Percentiles rank a stretch among this genome's conserved stretches.
These are phyloP conservation scores for Pseudomyrmex cubaensis DNA, from an alignment of 1,140 invertebrate species.

Conservation along the genomic window DNA sequence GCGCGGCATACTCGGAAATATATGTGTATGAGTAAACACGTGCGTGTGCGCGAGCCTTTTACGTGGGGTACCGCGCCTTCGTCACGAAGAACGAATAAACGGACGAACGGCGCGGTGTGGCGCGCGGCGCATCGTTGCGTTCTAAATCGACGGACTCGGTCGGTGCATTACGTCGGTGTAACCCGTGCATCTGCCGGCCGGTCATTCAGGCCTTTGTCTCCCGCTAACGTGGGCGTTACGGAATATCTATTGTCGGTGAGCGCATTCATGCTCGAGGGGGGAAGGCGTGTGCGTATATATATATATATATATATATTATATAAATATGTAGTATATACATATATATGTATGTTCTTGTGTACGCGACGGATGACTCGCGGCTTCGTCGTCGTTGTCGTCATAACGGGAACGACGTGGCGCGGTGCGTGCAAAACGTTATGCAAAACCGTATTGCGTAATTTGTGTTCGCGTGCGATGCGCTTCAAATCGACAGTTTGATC, in stretches of 20 bases:
- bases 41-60: constrained; percentile 34
- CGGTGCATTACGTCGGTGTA: constrained; percentile 66
- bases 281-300: constrained; percentile 27
- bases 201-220: constrained; percentile 72
- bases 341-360: neutral
- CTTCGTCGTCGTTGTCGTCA: constrained; percentile 43
- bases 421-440: constrained; percentile 61
- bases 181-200: constrained; percentile 67
- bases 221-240: constrained; percentile 73
- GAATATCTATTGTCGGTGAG: constrained; percentile 73
- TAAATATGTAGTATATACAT: too few relatives aligned
- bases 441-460: constrained; percentile 44
- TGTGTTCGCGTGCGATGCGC: constrained; percentile 8
- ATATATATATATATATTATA: too few relatives aligned
- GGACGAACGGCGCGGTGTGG: constrained; percentile 47
- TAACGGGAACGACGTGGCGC: constrained; percentile 68
- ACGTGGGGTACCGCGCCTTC: constrained; percentile 72
- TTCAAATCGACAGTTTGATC: constrained; percentile 43
- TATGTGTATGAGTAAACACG: neutral
- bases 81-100: constrained; percentile 75
- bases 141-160: constrained; percentile 72
- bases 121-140: constrained; percentile 63
- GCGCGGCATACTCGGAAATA: too few relatives aligned
- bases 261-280: constrained; percentile 50
- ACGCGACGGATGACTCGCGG: constrained; percentile 30